A percentile compares a stretch with the other conserved stretches of the same genome.
These are phyloP conservation scores for Oriolus oriolus DNA, from an alignment of 2,113 vertebrate species.

Conservation along the genomic window DNA sequence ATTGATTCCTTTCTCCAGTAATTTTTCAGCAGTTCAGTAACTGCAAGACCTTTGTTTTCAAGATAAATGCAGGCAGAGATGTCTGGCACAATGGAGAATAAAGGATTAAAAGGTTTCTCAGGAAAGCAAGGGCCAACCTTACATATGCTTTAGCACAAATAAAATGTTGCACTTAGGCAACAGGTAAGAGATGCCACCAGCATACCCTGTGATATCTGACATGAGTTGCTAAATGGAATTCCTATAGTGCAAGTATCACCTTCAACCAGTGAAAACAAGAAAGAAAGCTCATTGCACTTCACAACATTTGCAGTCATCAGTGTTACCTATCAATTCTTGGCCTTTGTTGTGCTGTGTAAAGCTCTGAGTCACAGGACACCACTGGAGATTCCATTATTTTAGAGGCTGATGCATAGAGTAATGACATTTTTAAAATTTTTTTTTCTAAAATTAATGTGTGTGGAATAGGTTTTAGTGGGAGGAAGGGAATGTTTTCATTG, in stretches of 20 bases:
- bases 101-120: not conserved
- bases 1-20: not conserved
- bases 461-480: not conserved
- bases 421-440: not conserved
- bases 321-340: not conserved
- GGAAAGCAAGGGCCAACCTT: not conserved
- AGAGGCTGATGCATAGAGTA: not conserved
- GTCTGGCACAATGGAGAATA: not conserved
- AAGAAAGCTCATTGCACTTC: not conserved
- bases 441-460: not conserved
- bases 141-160: not conserved
- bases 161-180: not conserved
- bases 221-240: not conserved
- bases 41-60: not conserved
- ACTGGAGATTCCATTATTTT: not conserved
- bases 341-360: not conserved
- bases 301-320: not conserved
- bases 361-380: not conserved
- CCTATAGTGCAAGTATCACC: not conserved
- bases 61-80: not conserved
- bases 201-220: not conserved
- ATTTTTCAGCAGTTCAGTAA: not conserved
- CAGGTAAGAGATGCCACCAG: not conserved
- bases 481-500: not conserved
- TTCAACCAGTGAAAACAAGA: not conserved